Evolutionary conservation across 2,797 vertebrate species (phyloP), one percentile per base, ranked within the genome.

Genomic region (Argentina silus): DNA sequence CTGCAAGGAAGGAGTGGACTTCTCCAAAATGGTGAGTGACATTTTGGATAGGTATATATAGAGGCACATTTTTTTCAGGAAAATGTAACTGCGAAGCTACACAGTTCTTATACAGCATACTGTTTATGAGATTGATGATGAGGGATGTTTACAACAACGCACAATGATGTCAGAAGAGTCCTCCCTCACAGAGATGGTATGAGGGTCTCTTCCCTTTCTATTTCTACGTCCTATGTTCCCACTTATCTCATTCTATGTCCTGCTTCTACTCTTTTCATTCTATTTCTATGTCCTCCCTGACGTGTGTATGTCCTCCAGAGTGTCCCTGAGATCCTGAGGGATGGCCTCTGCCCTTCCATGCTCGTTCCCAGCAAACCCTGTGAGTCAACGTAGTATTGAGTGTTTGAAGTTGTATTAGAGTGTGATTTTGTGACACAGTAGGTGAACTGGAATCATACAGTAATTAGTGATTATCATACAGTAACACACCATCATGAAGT

Each of bases 311-410:
- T 67, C 21, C 12, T 48, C 44, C 79, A 98, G 97, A 78, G 60
- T 3, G 1, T 80, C 19, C 1, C 84, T 0, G 78, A 95, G 81
- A 88, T 97, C 76, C 90, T 98, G 67, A 93, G 23, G 71, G 90
- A 96, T 23, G 81, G 57, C 7, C 88, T 94, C 27, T 99, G 97
- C 70, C 97, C 97, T 0, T 88, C 94, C 6, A 91, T 97, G 87
- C 79, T 99, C 68, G 93, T 91, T 43, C 96, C 96, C 79, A 98
- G 96, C 91, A 96, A 93, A 74, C 88, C 95, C 0, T 81, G 97
- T 99, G 83, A 94, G 95, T 91, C 21, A 36, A 15, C 67, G 63
- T 15, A 11, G 21, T 6, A n/a, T n/a, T n/a, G 1, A 48, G 7
- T 48, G 7, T 48, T 8, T 48, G 47, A 7, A 48, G 36, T 0